These are phyloP conservation scores for Brotogeris chrysoptera DNA, from an alignment of 2,797 vertebrate genomes.

Conservation along the genomic window DNA sequence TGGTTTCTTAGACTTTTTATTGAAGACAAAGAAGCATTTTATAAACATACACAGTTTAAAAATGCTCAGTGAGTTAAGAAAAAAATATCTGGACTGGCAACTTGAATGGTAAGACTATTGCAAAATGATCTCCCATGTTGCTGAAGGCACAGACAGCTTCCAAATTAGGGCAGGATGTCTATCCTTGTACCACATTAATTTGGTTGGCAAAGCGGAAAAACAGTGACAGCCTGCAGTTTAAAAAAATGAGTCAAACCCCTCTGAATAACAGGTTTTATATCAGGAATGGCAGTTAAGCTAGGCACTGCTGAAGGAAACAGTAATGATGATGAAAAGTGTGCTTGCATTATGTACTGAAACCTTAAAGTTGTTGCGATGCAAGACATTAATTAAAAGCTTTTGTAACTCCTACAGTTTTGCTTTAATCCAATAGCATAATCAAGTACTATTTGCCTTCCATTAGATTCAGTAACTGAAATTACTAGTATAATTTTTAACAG, in stretches of 20 bases:
- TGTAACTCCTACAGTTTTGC: background rate
- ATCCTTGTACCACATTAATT: constrained; percentile 17
- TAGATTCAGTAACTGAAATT: background rate
- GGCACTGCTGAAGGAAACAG: background rate
- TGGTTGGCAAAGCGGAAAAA: constrained; percentile 15
- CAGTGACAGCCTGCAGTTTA: constrained; percentile 27
- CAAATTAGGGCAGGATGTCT: constrained; percentile 34
- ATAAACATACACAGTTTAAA: background rate
- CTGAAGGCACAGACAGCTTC: constrained; percentile 20
- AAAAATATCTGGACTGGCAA: background rate
- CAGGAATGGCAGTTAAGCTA: constrained; percentile 28
- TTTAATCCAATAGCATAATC: background rate
- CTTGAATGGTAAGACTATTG: background rate
- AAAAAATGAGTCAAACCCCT: background rate
- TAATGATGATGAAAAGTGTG: background rate
- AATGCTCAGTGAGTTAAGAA: background rate
- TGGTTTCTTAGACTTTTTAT: background rate
- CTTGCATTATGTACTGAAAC: background rate
- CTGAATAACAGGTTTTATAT: constrained; percentile 30
- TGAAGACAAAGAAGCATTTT: background rate
- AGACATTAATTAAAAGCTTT: background rate
- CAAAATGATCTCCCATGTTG: constrained; percentile 6
- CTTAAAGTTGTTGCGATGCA: background rate
- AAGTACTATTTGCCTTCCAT: background rate
- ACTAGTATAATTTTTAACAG: background rate